Evolutionary conservation across 2,113 vertebrate species (phyloP).

Genomic region (Jacana jacana): DNA sequence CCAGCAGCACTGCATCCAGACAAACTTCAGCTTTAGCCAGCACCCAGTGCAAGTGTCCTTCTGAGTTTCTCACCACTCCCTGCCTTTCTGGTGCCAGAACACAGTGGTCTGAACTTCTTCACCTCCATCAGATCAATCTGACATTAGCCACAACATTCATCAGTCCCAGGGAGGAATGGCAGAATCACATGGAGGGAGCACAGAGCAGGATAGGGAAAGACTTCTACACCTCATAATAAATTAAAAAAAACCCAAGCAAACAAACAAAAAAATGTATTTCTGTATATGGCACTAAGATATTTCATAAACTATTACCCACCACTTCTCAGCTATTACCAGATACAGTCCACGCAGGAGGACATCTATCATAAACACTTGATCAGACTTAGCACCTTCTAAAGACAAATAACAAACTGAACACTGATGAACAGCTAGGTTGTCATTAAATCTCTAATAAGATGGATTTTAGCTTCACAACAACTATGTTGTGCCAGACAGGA

Average conservation of each 20-base stretch:
- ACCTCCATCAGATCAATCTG: not conserved
- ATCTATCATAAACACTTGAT: not conserved
- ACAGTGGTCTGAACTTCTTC: too few species aligned
- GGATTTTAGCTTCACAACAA: not conserved
- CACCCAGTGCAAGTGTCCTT: rapidly evolving
- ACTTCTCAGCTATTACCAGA: not conserved
- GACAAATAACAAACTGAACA: not conserved
- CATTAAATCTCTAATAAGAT: not conserved
- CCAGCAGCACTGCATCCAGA: not conserved
- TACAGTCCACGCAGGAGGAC: not conserved
- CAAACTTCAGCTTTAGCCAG: not conserved
- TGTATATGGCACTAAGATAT: not conserved
- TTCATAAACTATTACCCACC: not conserved
- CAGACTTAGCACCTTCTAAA: not conserved
- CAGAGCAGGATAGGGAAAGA: not conserved
- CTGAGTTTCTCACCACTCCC: not conserved
- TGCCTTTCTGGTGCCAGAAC: not conserved
- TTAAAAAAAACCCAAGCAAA: too few species aligned
- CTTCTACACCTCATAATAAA: not conserved
- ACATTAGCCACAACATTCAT: not conserved
- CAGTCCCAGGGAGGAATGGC: not conserved
- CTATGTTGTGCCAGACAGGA: not conserved
- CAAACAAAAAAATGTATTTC: not conserved
- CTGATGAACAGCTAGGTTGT: not conserved
- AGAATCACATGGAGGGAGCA: not conserved